Conservation (phyloP, 2,888 invertebrate species). For the Melitaea athalia region DNA sequence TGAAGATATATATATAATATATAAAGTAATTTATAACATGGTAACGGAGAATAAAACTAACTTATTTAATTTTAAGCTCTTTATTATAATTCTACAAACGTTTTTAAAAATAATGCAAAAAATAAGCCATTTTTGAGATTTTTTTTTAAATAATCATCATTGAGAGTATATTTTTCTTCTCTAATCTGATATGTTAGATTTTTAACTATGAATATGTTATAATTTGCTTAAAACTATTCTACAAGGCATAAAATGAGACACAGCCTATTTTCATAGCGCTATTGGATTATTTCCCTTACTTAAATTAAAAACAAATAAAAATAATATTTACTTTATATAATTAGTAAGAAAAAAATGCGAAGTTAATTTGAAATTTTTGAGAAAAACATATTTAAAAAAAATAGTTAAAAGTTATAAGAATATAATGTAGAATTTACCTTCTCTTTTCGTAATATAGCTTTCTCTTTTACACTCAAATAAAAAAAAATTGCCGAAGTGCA, state of each 20-base stretch:
- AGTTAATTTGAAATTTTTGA: too few species aligned
- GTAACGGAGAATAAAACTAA: background rate
- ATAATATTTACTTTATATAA: background rate
- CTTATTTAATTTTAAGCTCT: background rate
- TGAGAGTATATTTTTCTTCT: too few species aligned
- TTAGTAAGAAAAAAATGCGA: background rate
- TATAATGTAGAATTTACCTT: too few species aligned
- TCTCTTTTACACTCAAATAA: too few species aligned
- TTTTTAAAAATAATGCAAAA: background rate
- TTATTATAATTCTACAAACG: conserved; percentile 4
- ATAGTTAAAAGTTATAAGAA: too few species aligned
- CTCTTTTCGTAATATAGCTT: too few species aligned
- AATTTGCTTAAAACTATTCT: background rate
- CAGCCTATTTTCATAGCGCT: conserved; percentile 5
- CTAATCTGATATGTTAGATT: background rate
- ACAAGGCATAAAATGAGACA: background rate
- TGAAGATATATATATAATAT: too few species aligned
- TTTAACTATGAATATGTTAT: background rate
- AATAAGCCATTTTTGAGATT: background rate
- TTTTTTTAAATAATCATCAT: background rate
- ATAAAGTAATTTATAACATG: background rate
- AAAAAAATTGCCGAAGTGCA: too few species aligned
- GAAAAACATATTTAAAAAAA: too few species aligned
- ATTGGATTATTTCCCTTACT: background rate
- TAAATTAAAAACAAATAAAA: background rate